Percentiles rank a stretch among this genome's conserved stretches.
Evolutionary conservation across 2,888 invertebrate species (phyloP).

Genomic region (Machimus atricapillus): DNA sequence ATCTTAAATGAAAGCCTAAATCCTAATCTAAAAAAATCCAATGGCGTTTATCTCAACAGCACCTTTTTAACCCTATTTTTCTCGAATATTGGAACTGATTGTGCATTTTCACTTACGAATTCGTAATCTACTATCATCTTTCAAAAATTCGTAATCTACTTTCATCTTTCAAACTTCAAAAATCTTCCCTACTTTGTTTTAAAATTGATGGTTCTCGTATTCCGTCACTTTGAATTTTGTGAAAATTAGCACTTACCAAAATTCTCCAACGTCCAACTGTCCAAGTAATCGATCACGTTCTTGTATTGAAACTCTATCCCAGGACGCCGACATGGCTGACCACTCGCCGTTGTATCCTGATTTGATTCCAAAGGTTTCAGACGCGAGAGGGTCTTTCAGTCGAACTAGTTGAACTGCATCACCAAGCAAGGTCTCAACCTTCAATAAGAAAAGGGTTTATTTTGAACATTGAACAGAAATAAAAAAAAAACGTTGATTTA

Average conservation of each 20-base stretch:
- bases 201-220: no score
- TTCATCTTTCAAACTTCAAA: no score
- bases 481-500: background rate
- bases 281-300: slow-evolving; percentile 76
- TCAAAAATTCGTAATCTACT: no score
- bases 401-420: slow-evolving; percentile 76
- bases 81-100: no score
- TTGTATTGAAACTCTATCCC: slow-evolving; percentile 77
- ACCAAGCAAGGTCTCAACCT: slow-evolving; percentile 75
- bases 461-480: background rate
- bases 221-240: no score
- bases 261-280: slow-evolving; percentile 74
- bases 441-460: background rate
- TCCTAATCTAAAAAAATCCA: no score
- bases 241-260: slow-evolving; percentile 66
- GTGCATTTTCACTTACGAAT: no score
- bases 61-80: no score
- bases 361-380: slow-evolving; percentile 65
- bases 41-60: no score
- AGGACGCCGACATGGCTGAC: slow-evolving; percentile 73
- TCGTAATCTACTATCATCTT: no score
- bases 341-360: slow-evolving; percentile 75
- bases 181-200: no score
- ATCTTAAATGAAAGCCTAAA: no score
- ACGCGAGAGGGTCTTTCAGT: slow-evolving; percentile 72